Evolutionary conservation across 2,797 vertebrate genomes (phyloP).

Genomic region (Rhinichthys osculus): DNA sequence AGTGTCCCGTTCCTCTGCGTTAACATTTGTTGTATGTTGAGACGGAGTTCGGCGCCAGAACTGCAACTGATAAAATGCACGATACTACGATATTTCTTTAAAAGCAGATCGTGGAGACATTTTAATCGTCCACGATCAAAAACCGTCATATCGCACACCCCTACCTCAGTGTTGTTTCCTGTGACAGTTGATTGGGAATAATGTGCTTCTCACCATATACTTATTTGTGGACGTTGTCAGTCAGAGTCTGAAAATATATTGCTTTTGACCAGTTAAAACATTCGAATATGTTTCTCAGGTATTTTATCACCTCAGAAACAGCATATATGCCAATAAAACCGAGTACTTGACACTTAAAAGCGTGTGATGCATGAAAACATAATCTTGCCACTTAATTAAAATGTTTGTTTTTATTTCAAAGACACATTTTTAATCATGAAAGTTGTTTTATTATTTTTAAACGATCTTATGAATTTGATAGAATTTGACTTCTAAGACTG

Average conservation of each 20-base stretch:
- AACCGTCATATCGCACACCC: too few species aligned
- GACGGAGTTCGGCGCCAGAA: too few species aligned
- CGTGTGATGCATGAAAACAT: neutral
- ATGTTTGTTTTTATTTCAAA: neutral
- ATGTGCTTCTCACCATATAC: neutral
- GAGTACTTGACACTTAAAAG: neutral
- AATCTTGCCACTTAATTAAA: neutral
- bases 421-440: neutral
- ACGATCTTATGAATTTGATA: neutral
- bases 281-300: neutral
- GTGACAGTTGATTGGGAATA: slow-evolving; percentile 20
- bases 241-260: slow-evolving; percentile 4
- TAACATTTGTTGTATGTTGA: too few species aligned
- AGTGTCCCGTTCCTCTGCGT: too few species aligned
- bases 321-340: too few species aligned
- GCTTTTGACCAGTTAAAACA: neutral
- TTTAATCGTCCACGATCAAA: too few species aligned
- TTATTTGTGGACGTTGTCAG: slow-evolving; percentile 13
- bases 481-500: too few species aligned
- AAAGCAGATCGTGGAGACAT: too few species aligned
- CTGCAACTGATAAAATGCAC: too few species aligned
- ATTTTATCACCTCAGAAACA: neutral
- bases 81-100: too few species aligned
- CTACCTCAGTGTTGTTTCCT: neutral
- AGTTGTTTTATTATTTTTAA: neutral